Conservation (phyloP, 2,888 invertebrate species). For the Agrilus cyanescens region DNA sequence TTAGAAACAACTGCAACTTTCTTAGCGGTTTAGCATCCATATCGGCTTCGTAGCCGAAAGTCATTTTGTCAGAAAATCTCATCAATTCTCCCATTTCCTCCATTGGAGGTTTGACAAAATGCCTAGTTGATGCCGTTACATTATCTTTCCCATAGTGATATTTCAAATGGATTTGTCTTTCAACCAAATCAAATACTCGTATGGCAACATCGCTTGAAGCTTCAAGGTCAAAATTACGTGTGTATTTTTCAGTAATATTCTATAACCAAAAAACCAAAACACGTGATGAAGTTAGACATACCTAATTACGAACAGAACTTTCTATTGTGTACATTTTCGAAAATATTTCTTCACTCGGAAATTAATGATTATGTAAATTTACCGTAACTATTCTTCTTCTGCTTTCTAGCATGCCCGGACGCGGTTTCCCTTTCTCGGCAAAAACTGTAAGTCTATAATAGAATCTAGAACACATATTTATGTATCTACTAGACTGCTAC, state of each 20-base stretch:
- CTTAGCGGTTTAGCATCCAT: slow-evolving; percentile 46
- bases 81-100: slow-evolving; percentile 60
- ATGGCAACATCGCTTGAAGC: slow-evolving; percentile 52
- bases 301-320: too few species aligned
- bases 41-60: slow-evolving; percentile 56
- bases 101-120: slow-evolving; percentile 55
- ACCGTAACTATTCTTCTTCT: slow-evolving; percentile 29
- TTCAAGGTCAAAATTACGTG: slow-evolving; percentile 42
- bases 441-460: slow-evolving; percentile 33
- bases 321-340: neutral
- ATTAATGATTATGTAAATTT: slow-evolving; percentile 9
- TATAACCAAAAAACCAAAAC: slow-evolving; percentile 23
- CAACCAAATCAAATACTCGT: slow-evolving; percentile 49
- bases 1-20: slow-evolving; percentile 49
- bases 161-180: slow-evolving; percentile 47
- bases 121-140: slow-evolving; percentile 50
- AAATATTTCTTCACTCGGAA: slow-evolving; percentile 3
- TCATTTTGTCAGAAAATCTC: slow-evolving; percentile 49
- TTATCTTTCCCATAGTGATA: slow-evolving; percentile 52
- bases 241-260: slow-evolving; percentile 52
- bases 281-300: neutral
- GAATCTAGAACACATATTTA: slow-evolving; percentile 20
- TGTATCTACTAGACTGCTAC: neutral
- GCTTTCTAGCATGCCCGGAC: slow-evolving; percentile 25
- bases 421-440: slow-evolving; percentile 25